These are phyloP conservation scores for Helostoma temminkii DNA, from an alignment of 2,797 vertebrate species.

Conservation along the genomic window DNA sequence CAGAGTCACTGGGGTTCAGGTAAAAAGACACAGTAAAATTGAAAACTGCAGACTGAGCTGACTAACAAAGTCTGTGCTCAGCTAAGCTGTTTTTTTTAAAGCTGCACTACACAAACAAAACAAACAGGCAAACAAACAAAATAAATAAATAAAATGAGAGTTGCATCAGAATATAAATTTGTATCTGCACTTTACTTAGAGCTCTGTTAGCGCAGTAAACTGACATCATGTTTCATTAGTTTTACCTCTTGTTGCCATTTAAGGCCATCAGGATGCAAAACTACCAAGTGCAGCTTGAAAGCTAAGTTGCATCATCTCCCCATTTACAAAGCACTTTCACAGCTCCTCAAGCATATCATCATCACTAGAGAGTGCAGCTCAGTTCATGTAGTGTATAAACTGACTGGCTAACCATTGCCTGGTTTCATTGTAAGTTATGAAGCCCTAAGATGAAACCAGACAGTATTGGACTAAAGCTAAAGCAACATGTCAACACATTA, in stretches of 20 bases:
- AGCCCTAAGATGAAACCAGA: not conserved
- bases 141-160: conserved; percentile 20
- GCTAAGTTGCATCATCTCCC: not conserved
- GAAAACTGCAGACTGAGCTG: conserved; percentile 58
- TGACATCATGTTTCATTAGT: conserved; percentile 22
- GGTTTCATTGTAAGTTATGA: not conserved
- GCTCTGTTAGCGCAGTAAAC: conserved; percentile 15
- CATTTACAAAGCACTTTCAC: not conserved
- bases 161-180: not conserved
- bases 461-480: conserved; percentile 1
- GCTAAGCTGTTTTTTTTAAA: conserved; percentile 31
- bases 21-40: conserved; percentile 46
- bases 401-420: not conserved
- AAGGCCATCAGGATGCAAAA: conserved; percentile 1
- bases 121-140: too few species aligned
- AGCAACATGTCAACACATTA: conserved; percentile 6
- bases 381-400: not conserved
- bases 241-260: not conserved
- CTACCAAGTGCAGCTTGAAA: conserved; percentile 34
- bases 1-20: conserved; percentile 41
- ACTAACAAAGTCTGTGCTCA: conserved; percentile 47
- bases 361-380: not conserved
- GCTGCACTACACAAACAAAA: conserved; percentile 33
- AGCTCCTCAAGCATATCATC: not conserved
- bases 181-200: conserved; percentile 12